Percentiles rank a stretch among this genome's conserved stretches.
phyloP scores from a whole-genome alignment of 2,797 vertebrate species.

The Melanotaenia pygmaea region DNA sequence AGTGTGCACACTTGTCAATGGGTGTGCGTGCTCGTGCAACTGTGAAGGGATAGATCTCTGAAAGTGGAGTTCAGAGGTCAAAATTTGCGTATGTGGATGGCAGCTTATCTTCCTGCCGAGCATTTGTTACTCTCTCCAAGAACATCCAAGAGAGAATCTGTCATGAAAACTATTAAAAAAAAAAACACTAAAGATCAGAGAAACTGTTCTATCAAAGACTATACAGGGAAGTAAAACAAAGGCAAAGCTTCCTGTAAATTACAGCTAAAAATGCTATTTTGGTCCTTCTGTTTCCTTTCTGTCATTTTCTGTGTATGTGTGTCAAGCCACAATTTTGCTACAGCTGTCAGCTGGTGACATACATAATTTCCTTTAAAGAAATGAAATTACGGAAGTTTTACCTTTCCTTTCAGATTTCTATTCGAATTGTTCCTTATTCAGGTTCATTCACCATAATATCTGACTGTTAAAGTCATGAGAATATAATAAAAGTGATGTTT shows the following conservation, averaged over 20 bases:
- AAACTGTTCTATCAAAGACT: conserved; percentile 33
- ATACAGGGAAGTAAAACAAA: conserved; percentile 22
- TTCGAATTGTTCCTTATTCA: conserved; percentile 6
- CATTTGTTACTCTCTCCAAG: neutral
- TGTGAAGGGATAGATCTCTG: neutral
- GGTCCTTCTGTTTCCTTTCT: conserved; percentile 27
- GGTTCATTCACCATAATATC: conserved; percentile 37
- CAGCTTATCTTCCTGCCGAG: neutral
- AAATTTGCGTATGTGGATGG: neutral
- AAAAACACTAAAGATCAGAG: conserved; percentile 32
- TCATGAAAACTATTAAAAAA: conserved; percentile 35
- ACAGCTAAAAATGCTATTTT: conserved; percentile 64
- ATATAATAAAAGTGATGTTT: neutral
- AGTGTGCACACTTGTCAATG: conserved; percentile 1
- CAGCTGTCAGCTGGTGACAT: conserved; percentile 51
- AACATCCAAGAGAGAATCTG: neutral
- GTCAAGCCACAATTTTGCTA: conserved; percentile 12
- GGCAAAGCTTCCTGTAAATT: conserved; percentile 41
- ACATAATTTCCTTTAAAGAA: conserved; percentile 37
- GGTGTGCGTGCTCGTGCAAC: neutral
- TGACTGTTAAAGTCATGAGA: conserved; percentile 13
- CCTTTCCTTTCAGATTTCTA: conserved; percentile 33
- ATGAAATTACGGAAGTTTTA: conserved; percentile 40
- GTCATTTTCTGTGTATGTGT: conserved; percentile 15
- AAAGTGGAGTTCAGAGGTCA: conserved; percentile 27